These are phyloP conservation scores for Nephila pilipes DNA, from an alignment of 1,140 invertebrate species.

Conservation along the genomic window DNA sequence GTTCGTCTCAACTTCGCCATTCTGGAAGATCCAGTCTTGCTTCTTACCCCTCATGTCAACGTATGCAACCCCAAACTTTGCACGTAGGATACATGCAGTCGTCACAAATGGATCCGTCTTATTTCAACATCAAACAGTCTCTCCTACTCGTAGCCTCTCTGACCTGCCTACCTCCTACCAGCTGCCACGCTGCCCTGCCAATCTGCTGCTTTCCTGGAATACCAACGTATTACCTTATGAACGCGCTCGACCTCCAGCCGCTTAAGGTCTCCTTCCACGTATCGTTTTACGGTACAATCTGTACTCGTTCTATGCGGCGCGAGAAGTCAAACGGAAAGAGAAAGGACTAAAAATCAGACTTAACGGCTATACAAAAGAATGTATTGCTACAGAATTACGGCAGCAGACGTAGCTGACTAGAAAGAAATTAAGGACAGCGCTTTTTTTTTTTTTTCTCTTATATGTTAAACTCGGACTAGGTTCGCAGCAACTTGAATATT, in stretches of 20 bases:
- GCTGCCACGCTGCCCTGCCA: too few relatives aligned
- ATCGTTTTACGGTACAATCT: too few relatives aligned
- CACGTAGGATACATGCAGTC: constrained; percentile 70
- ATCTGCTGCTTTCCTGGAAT: constrained; percentile 63
- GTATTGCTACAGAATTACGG: too few relatives aligned
- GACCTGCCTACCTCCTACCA: constrained; percentile 23
- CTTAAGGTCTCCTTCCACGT: too few relatives aligned
- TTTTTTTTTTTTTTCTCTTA: too few relatives aligned
- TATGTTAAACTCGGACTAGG: too few relatives aligned
- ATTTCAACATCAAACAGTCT: constrained; percentile 20
- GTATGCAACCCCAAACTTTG: constrained; percentile 59
- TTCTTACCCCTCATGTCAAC: constrained; percentile 56
- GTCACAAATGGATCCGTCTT: constrained; percentile 14
- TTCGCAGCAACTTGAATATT: too few relatives aligned
- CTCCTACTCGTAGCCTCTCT: background rate
- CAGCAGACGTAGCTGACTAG: too few relatives aligned
- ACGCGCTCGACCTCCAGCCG: constrained; percentile 23
- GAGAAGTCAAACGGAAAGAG: too few relatives aligned
- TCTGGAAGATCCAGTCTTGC: constrained; percentile 50
- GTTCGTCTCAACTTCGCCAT: constrained; percentile 21
- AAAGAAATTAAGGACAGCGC: too few relatives aligned
- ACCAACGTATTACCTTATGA: constrained; percentile 58
- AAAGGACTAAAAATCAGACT: too few relatives aligned
- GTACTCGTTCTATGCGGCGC: constrained; percentile 1
- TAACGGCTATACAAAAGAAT: too few relatives aligned